These are phyloP conservation scores for Corythoichthys intestinalis DNA, from an alignment of 2,113 vertebrate species.

Conservation along the genomic window DNA sequence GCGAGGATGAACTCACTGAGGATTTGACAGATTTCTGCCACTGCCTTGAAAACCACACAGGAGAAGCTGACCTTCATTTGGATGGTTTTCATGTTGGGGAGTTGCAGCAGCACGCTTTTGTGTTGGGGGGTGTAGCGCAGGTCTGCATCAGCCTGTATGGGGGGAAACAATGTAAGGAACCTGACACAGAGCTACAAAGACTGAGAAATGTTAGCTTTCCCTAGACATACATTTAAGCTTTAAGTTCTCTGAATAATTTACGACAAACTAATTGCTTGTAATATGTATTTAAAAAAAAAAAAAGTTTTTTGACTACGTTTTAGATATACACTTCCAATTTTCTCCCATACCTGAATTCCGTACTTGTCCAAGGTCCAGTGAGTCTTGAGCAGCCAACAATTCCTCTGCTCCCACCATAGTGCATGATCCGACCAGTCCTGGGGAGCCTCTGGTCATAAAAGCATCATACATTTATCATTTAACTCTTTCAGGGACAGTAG, in stretches of 20 bases:
- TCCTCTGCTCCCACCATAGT: conserved; percentile 95
- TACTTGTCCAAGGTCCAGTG: conserved; percentile 97
- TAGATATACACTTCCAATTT: background rate
- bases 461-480: background rate
- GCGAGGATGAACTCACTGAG: conserved; percentile 80
- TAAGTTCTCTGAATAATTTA: no score
- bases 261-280: no score
- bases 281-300: no score
- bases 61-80: conserved; percentile 88
- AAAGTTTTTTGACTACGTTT: no score
- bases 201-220: no score
- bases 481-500: background rate
- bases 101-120: conserved; percentile 84
- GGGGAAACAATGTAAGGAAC: background rate
- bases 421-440: conserved; percentile 97
- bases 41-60: conserved; percentile 83
- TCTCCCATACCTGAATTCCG: conserved; percentile 72
- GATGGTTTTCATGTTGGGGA: conserved; percentile 88
- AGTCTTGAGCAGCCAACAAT: conserved; percentile 91
- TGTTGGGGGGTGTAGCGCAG: conserved; percentile 91
- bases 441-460: conserved; percentile 68
- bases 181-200: no score
- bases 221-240: no score
- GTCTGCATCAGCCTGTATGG: conserved; percentile 83
- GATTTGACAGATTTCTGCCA: conserved; percentile 85